Evolutionary conservation across 2,113 vertebrate species (phyloP), one percentile per base, ranked within the genome.

Genomic region (Poicephalus meyeri): DNA sequence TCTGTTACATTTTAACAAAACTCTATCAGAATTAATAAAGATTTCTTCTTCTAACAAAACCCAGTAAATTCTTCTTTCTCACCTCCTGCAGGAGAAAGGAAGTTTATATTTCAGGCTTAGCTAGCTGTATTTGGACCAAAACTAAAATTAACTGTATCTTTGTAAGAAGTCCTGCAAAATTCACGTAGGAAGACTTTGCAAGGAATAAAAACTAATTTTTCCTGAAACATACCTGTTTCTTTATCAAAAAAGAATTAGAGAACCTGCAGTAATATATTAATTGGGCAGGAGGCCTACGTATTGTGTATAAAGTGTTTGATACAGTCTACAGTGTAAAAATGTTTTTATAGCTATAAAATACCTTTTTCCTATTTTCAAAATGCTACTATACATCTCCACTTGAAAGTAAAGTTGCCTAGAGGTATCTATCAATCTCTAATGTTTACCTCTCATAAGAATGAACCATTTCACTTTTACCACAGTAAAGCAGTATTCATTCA

Each of bases 401-500:
- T 53, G 29, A 80, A 60, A 68, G 31, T 44, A 77, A 87, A 92
- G 81, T 74, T 80, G 66, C 89, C 93, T 58, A 73, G 68, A 84
- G 63, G 39, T 64, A 87, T 79, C 86, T 84, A 88, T 90, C 79
- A 83, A 31, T 88, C n/a, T 89, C 70, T 92, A 84, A 58, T 52
- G 28, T 64, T 76, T 95, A 47, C 68, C 68, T 90, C 52, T 58
- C 72, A 53, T 35, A 94, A 80, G 73, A 82, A 77, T 73, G 71
- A 80, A 77, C 33, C n/a, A 79, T 49, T 84, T 84, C 63, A 47
- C 39, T 88, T 88, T 76, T 92, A 92, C 80, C 61, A 92, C 47
- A 86, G 58, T 79, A 81, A 95, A 85, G 68, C 65, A 82, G 64
- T 50, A 84, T 60, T 96, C 87, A 86, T 84, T 89, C 81, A 65